Conservation (phyloP, 2,797 vertebrate genomes). For the Crypturellus tataupa region DNA sequence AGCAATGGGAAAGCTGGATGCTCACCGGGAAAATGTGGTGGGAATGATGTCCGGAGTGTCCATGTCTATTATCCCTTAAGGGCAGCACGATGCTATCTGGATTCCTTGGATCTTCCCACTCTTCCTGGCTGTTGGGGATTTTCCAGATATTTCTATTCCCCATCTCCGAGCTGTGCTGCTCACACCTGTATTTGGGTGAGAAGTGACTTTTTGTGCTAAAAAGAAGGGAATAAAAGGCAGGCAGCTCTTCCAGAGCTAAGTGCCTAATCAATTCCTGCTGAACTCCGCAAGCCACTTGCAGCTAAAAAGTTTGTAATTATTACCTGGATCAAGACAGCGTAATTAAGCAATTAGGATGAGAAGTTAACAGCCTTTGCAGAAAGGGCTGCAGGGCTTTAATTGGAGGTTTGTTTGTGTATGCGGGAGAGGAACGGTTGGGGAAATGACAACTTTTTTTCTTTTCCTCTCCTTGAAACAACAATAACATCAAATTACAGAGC, state of each 20-base stretch:
- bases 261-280: conserved; percentile 18
- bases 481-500: background rate
- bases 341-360: conserved; percentile 67
- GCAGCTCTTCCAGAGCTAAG: background rate
- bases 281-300: background rate
- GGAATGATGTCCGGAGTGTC: background rate
- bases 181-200: background rate
- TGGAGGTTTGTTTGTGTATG: background rate
- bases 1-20: conserved; percentile 1
- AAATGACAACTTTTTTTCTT: background rate
- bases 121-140: background rate
- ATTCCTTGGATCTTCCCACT: background rate
- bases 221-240: background rate
- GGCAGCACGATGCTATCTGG: background rate
- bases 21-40: background rate
- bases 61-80: background rate
- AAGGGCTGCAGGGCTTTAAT: background rate
- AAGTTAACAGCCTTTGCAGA: conserved; percentile 41
- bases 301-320: conserved; percentile 67
- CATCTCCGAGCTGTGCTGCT: accelerated
- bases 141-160: accelerated
- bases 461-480: background rate
- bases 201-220: background rate
- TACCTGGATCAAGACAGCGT: conserved; percentile 69
- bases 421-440: accelerated